Evolutionary conservation across 2,113 vertebrate species (phyloP).

Genomic region (Microtus richardsoni): DNA sequence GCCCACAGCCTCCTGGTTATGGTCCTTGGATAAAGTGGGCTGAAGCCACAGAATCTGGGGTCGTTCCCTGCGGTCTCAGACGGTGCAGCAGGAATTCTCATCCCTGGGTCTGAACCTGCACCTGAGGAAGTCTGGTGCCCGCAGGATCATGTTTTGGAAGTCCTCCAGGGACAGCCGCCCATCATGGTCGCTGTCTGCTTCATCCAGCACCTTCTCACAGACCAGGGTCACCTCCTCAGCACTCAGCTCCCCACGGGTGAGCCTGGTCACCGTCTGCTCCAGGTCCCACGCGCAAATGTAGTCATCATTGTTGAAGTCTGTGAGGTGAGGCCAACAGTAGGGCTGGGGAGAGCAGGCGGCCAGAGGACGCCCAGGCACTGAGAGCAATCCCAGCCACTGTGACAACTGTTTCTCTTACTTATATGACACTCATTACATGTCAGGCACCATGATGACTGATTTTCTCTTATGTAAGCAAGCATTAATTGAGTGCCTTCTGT

Average conservation of each 20-base stretch:
- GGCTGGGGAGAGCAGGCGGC: not conserved
- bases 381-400: not conserved
- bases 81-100: not conserved
- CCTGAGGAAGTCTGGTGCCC: constrained; percentile 98
- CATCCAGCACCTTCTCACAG: constrained; percentile 96
- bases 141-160: constrained; percentile 96
- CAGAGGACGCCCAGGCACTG: not conserved
- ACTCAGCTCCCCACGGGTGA: constrained; percentile 95
- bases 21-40: not conserved
- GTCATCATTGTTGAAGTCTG: constrained; percentile 97
- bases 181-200: constrained; percentile 94
- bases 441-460: not conserved
- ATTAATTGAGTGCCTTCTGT: not conserved
- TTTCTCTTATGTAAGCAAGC: not conserved
- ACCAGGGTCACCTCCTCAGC: constrained; percentile 94
- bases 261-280: constrained; percentile 94
- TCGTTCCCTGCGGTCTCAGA: not conserved
- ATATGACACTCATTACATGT: not conserved
- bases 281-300: constrained; percentile 96
- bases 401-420: not conserved
- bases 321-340: rapidly evolving
- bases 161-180: constrained; percentile 96
- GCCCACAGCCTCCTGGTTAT: not conserved
- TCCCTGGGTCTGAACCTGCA: constrained; percentile 63
- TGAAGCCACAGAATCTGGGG: not conserved